Conservation (phyloP, 2,113 vertebrate species). For the Myrmophylax atrothorax region DNA sequence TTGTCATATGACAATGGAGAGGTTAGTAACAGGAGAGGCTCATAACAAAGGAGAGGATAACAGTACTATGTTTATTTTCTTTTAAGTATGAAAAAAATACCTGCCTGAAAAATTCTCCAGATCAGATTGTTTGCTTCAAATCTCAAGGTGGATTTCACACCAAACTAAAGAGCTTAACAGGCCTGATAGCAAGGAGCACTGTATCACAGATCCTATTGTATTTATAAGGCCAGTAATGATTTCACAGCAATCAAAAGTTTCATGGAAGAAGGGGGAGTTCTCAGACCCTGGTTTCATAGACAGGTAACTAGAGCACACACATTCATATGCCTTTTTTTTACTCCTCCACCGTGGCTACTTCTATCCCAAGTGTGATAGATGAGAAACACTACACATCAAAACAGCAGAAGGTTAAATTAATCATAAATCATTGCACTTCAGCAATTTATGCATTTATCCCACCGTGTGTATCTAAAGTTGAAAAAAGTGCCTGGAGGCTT, state of each 20-base stretch:
- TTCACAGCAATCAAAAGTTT: neutral
- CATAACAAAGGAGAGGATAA: neutral
- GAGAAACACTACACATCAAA: neutral
- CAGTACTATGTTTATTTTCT: neutral
- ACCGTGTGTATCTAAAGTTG: neutral
- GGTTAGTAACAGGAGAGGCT: neutral
- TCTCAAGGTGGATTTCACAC: neutral
- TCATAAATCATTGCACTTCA: neutral
- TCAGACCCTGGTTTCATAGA: neutral
- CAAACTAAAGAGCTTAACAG: neutral
- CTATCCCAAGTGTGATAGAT: neutral
- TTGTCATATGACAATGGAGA: conserved; percentile 1
- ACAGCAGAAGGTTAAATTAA: neutral
- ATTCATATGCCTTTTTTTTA: neutral
- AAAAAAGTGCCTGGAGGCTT: conserved; percentile 10
- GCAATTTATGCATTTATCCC: conserved; percentile 20
- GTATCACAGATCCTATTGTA: neutral
- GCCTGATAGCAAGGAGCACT: neutral
- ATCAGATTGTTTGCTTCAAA: neutral
- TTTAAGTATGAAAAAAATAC: neutral
- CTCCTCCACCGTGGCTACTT: neutral
- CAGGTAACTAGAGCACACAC: neutral
- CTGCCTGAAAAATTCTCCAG: neutral
- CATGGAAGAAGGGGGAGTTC: neutral
- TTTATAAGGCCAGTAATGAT: neutral